Evolutionary conservation across 2,113 vertebrate species (phyloP), one percentile per base, ranked within the genome.

Genomic region (Cephalopterus ornatus): DNA sequence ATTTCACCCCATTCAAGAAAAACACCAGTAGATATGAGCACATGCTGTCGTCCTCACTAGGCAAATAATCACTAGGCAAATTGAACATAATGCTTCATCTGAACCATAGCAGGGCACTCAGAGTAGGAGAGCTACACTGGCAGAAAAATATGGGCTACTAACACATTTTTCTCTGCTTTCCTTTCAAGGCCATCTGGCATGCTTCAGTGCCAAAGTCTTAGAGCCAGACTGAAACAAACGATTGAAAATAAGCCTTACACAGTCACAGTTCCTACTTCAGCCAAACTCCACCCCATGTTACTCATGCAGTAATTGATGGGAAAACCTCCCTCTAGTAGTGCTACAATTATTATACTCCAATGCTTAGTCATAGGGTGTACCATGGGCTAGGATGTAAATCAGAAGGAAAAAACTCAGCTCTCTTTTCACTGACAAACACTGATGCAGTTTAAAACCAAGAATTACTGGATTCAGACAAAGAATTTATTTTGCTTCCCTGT

Each of bases 301-400:
- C 30, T 90, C 59, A 91, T 0, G 0, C n/a, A 77, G 27, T n/a
- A 89, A 74, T 90, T 83, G 71, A 50, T 83, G 47, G 21, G 33
- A 92, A 68, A 79, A 33, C 55, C 41, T 93, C 22, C 30, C 17
- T 84, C 33, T 39, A 41, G 27, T 9, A 83, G 41, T 46, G 6
- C 76, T 87, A 46, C 76, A 84, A 84, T 86, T 93, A 62, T 33
- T 93, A 32, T 81, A 67, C 27, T 67, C 47, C 39, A 47, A 11
- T 87, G 33, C 65, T 90, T 94, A 93, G n/a, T 96, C 93, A 93
- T 12, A 80, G 82, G 59, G 79, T 77, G 68, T 83, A 89, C 39
- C 78, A 14, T 28, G 41, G 89, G 37, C 58, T 85, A 44, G 42
- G 24, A 66, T 79, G 50, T 59, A 90, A 70, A 79, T 80, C 17